phyloP scores from a whole-genome alignment of 2,888 invertebrate species.

The Sphaerophoria taeniata region DNA sequence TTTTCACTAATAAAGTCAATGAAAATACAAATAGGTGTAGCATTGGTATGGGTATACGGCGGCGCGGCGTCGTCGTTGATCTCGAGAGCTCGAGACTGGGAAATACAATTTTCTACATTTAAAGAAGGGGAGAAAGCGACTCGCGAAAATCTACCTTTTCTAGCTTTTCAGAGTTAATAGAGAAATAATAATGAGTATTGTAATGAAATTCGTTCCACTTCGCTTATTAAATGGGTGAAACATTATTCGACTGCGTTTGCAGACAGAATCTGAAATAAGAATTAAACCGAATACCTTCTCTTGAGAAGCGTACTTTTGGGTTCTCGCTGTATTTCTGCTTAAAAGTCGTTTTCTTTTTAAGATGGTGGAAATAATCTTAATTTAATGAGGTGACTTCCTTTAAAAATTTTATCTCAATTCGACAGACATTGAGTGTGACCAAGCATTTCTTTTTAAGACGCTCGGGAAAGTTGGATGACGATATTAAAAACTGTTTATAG shows the following conservation, averaged over 20 bases:
- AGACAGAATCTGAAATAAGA: slow-evolving; percentile 49
- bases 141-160: background rate
- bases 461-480: no score
- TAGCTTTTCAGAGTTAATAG: background rate
- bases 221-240: slow-evolving; percentile 28
- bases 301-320: background rate
- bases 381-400: slow-evolving; percentile 53
- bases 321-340: background rate
- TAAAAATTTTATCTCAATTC: slow-evolving; percentile 14
- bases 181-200: slow-evolving; percentile 31
- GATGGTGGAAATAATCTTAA: slow-evolving; percentile 32
- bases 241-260: slow-evolving; percentile 18
- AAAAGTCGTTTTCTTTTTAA: background rate
- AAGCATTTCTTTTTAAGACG: background rate
- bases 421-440: background rate
- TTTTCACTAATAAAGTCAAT: background rate
- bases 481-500: no score
- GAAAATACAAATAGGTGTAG: background rate
- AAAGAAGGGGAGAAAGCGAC: background rate
- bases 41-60: background rate
- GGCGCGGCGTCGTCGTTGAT: background rate
- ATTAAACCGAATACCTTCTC: slow-evolving; percentile 12
- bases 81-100: background rate
- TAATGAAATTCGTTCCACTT: slow-evolving; percentile 17
- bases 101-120: background rate